Evolutionary conservation across 1,140 invertebrate species (phyloP).

Genomic region (Tenebrio molitor): DNA sequence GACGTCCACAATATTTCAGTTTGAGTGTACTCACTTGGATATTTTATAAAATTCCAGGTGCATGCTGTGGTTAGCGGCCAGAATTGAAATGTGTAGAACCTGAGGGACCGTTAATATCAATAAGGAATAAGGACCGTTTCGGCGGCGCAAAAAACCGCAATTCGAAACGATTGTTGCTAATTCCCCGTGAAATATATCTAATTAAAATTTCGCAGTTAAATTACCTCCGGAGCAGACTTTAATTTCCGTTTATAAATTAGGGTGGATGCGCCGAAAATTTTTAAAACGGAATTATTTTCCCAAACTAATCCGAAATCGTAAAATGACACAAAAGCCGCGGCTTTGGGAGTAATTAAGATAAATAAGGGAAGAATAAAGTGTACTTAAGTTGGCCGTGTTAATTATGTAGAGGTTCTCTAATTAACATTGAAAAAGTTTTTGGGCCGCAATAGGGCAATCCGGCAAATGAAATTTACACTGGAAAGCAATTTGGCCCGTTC

Average conservation of each 20-base stretch:
- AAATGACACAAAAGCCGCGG: slow-evolving; percentile 27
- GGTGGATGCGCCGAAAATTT: neutral
- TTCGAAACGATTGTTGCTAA: slow-evolving; percentile 21
- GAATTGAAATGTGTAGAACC: slow-evolving; percentile 39
- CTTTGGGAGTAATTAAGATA: slow-evolving; percentile 53
- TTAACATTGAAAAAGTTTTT: slow-evolving; percentile 50
- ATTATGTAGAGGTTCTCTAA: slow-evolving; percentile 52
- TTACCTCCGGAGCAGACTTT: slow-evolving; percentile 19
- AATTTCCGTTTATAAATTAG: slow-evolving; percentile 35
- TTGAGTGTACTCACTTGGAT: slow-evolving; percentile 40
- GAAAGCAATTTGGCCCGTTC: slow-evolving; percentile 15
- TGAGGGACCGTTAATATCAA: slow-evolving; percentile 34
- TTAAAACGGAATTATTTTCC: slow-evolving; percentile 19
- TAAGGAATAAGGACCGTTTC: slow-evolving; percentile 36
- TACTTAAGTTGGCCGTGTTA: slow-evolving; percentile 51
- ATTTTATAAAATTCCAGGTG: slow-evolving; percentile 40
- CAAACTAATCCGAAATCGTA: slow-evolving; percentile 27
- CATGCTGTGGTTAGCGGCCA: slow-evolving; percentile 20
- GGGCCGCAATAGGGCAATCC: slow-evolving; percentile 9
- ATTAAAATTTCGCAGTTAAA: slow-evolving; percentile 22
- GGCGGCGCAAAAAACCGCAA: slow-evolving; percentile 5
- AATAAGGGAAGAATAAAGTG: slow-evolving; percentile 55
- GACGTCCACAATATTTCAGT: slow-evolving; percentile 33
- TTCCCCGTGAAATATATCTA: slow-evolving; percentile 29
- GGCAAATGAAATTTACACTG: slow-evolving; percentile 22